Evolutionary conservation across 2,113 vertebrate species (phyloP).

Genomic region (Amblyornis subalaris): DNA sequence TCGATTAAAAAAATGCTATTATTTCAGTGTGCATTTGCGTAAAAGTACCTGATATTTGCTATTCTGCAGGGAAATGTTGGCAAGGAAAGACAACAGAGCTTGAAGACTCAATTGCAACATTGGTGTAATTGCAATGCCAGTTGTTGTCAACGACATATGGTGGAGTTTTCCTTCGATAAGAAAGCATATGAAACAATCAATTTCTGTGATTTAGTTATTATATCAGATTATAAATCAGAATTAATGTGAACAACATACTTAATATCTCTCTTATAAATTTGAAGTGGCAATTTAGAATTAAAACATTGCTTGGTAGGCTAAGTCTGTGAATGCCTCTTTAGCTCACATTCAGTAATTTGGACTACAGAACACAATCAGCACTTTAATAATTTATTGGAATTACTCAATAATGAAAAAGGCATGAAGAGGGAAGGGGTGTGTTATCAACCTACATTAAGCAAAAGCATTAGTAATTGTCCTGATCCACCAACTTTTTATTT

Average conservation of each 20-base stretch:
- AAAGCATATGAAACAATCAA: slow-evolving; percentile 26
- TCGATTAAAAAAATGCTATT: background rate
- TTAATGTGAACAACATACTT: slow-evolving; percentile 50
- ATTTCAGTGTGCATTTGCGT: background rate
- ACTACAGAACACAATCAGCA: background rate
- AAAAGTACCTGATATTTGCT: background rate
- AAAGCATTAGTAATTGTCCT: background rate
- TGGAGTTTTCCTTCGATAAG: slow-evolving; percentile 32
- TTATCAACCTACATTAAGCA: background rate
- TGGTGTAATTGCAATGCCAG: slow-evolving; percentile 5
- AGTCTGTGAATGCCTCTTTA: background rate
- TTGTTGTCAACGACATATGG: slow-evolving; percentile 37
- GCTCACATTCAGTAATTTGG: background rate
- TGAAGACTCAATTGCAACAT: background rate
- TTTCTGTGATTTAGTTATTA: slow-evolving; percentile 54
- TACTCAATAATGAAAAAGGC: background rate
- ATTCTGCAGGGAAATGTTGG: background rate
- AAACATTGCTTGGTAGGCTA: background rate
- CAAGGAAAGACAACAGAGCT: background rate
- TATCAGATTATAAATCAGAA: slow-evolving; percentile 58
- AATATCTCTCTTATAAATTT: slow-evolving; percentile 51
- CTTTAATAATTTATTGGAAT: background rate
- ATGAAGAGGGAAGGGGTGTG: background rate
- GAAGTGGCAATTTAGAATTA: background rate
- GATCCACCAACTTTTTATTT: background rate